These are phyloP conservation scores for Araneus ventricosus DNA, from an alignment of 1,140 invertebrate species.

Conservation along the genomic window DNA sequence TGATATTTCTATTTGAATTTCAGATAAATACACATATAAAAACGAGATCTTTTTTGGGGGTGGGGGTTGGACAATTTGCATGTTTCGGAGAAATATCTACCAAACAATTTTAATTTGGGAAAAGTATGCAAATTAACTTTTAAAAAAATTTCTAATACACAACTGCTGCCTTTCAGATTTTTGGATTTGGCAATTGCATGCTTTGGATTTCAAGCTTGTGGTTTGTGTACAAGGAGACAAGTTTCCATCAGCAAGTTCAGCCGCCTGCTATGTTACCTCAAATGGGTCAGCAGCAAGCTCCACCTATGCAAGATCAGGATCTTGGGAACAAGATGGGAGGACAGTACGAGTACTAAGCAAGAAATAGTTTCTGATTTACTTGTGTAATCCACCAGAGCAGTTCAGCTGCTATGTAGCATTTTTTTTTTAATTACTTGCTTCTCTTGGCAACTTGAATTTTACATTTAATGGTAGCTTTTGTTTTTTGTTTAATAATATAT, in stretches of 20 bases:
- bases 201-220: constrained; percentile 86
- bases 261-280: constrained; percentile 65
- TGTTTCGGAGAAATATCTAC: too few relatives aligned
- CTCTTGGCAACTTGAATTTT: background rate
- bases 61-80: too few relatives aligned
- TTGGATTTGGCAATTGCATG: constrained; percentile 87
- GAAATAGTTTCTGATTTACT: background rate
- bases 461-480: background rate
- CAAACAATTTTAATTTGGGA: too few relatives aligned
- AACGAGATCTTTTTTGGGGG: too few relatives aligned
- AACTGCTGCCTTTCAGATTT: constrained; percentile 81
- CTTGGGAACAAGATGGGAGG: constrained; percentile 67
- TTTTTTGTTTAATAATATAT: background rate
- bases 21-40: too few relatives aligned
- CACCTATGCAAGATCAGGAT: constrained; percentile 73
- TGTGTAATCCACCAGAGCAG: background rate
- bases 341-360: constrained; percentile 65
- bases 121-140: too few relatives aligned
- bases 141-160: background rate
- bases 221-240: constrained; percentile 88
- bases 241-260: constrained; percentile 77
- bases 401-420: constrained; percentile 3
- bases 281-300: constrained; percentile 67
- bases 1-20: too few relatives aligned
- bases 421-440: background rate